Evolutionary conservation across 2,888 invertebrate genomes (phyloP).

Genomic region (Pammene fasciana): DNA sequence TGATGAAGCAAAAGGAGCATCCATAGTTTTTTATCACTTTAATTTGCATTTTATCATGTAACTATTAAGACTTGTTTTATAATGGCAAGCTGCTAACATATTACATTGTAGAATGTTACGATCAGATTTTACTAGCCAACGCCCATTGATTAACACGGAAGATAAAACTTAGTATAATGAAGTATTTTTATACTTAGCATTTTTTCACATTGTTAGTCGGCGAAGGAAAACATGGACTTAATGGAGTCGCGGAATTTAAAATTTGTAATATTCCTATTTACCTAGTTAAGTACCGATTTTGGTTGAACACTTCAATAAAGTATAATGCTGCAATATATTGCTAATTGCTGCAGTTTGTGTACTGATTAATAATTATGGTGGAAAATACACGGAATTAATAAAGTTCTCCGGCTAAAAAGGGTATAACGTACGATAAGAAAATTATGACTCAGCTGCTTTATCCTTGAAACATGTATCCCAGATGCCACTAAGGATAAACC

Average conservation of each 20-base stretch:
- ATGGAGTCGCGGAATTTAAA: slow-evolving; percentile 42
- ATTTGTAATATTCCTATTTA: not conserved
- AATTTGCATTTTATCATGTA: slow-evolving; percentile 46
- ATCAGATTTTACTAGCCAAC: slow-evolving; percentile 68
- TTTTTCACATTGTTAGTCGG: slow-evolving; percentile 76
- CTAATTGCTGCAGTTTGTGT: too few species aligned
- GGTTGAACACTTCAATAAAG: not conserved
- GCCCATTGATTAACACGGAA: slow-evolving; percentile 76
- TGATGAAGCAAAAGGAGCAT: slow-evolving; percentile 46
- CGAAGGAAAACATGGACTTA: slow-evolving; percentile 50
- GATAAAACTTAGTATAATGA: slow-evolving; percentile 76
- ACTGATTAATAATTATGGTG: too few species aligned
- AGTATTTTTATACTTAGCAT: slow-evolving; percentile 75
- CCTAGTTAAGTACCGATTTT: not conserved
- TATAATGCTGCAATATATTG: too few species aligned
- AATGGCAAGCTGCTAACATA: slow-evolving; percentile 31
- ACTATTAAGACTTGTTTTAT: slow-evolving; percentile 43
- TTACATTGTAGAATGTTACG: slow-evolving; percentile 50
- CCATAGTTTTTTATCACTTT: slow-evolving; percentile 8
- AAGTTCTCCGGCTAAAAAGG: too few species aligned
- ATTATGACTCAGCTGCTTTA: not conserved
- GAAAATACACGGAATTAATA: too few species aligned
- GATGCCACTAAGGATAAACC: too few species aligned
- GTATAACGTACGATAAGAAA: not conserved
- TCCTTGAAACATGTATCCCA: too few species aligned